Base-by-base conservation (phyloP, 2,888 invertebrate species). In the Limnephilus auricula region DNA sequence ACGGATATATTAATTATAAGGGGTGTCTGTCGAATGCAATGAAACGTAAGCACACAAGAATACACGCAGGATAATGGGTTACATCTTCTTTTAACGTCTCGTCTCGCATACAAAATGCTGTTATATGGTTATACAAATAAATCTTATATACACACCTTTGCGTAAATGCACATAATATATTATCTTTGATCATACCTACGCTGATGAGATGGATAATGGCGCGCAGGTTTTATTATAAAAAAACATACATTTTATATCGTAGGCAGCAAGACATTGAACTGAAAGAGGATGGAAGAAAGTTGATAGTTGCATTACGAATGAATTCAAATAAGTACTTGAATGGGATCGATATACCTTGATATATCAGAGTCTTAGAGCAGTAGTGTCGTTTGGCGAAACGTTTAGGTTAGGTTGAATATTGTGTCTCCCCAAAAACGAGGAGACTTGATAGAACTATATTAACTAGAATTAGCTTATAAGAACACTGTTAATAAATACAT, bases 1-100 rank as follows among this genome's bases (percentile, higher is more conserved):
- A 82, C 32, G 31, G 82, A 10, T 84, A 32, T 90, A 65, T 84
- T 65, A 83, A 84, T 65, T 90, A 84, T 34, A n/a, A 18, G 65
- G 65, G 50, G 50, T 15, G 50, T n/a, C 86, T 50, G 86, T 50
- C 86, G 86, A 50, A 65, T 31, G 45, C 86, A 86, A 86, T 86
- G 86, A 34, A 25, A 37, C 84, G 84, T 30, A 40, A 85, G 84
- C 84, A 85, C 40, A 32, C 82, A 34, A 32, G 40, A 85, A 40
- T 85, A 85, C 80, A 32, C 80, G 32, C 84, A 13, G 40, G 37
- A 37, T 40, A 85, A 85, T 85, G 84, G 30, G n/a, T n/a, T 13
- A 40, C 40, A 40, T 85, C 84, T 85, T 85, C 37, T n/a, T 85
- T 45, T n/a, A 82, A 82, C 40, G 45, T 85, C 84, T 85, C 40